Base-by-base conservation (phyloP, 2,888 invertebrate genomes). In the Yponomeuta plumbellus region DNA sequence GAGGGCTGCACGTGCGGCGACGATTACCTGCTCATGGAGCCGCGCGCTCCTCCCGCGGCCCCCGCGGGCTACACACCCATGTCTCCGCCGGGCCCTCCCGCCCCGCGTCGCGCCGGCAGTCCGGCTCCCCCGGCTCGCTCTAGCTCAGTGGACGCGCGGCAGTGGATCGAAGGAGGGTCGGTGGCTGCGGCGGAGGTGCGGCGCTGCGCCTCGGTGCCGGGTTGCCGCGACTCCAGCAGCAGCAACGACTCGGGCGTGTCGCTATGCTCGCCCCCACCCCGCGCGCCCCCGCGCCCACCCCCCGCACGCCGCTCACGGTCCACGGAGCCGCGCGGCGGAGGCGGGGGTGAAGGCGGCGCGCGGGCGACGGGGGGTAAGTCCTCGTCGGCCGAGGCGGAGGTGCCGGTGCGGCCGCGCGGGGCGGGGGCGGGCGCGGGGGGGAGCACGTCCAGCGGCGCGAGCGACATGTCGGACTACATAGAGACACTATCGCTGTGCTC, bases 401-500 rank as follows among this genome's bases (percentile, higher is more conserved):
- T 95, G 67, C 95, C 95, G 0, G 92, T 95, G 4, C 92, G 95
- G 72, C 91, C 94, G 8, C 88, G 92, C 0, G 39, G 39, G 8
- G 39, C 21, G 62, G 10, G 20, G 10, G n/a, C 92, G 73, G 94
- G 94, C 77, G 94, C 95, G 40, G 93, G 94, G 76, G 96, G 96
- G 13, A 57, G 20, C 75, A 96, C 96, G 13, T 96, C 96, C 77
- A 96, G 96, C 78, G 96, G 96, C 23, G 95, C 96, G 10, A 96
- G 96, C 0, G 97, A 96, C 78, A 96, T 96, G 96, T 96, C 96
- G 4, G 96, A 97, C 86, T 96, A 96, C 81, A 96, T 96, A 75
- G 97, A 96, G 81, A 96, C 96, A 11, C 85, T 96, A 23, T 96
- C 96, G 20, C 85, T 96, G 71, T 96, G 96, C 65, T 96, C 96